Evolutionary conservation across 2,888 invertebrate genomes (phyloP).

Genomic region (Cryptocheilus praepositus): DNA sequence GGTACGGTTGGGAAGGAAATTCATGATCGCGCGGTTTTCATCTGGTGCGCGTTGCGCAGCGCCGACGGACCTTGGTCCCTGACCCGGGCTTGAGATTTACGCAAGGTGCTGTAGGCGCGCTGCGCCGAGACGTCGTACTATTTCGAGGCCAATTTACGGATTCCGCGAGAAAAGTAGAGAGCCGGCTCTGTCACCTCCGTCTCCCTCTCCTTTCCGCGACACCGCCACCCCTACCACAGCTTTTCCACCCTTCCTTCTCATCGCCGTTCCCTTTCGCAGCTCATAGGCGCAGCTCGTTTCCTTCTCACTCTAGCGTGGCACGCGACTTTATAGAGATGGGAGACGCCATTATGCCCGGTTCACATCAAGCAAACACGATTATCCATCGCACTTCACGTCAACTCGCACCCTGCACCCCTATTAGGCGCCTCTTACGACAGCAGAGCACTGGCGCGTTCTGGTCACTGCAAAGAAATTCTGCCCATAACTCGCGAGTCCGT

Average conservation of each 20-base stretch:
- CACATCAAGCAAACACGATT: no score
- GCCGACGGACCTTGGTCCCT: slow-evolving; percentile 41
- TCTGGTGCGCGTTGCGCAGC: no score
- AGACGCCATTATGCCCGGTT: slow-evolving; percentile 34
- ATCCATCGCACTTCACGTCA: no score
- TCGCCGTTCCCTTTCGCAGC: slow-evolving; percentile 15
- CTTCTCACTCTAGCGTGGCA: slow-evolving; percentile 45
- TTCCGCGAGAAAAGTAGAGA: slow-evolving; percentile 52
- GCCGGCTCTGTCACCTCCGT: slow-evolving; percentile 36
- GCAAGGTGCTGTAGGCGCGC: slow-evolving; percentile 32
- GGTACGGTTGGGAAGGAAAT: no score
- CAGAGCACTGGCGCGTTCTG: no score
- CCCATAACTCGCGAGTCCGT: no score
- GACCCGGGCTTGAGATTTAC: slow-evolving; percentile 49
- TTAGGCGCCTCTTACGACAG: no score
- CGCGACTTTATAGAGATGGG: slow-evolving; percentile 53
- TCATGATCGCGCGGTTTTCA: no score
- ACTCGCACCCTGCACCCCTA: no score
- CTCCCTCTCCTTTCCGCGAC: background rate
- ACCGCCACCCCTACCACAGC: background rate
- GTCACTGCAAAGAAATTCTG: no score
- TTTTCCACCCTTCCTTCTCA: slow-evolving; percentile 2
- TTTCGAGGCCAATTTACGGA: slow-evolving; percentile 65
- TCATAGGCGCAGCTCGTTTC: slow-evolving; percentile 27
- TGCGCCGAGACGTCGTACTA: slow-evolving; percentile 46